Percentiles rank a stretch among this genome's conserved stretches.
phyloP scores from a whole-genome alignment of 2,113 vertebrate species.

The Mungos mungo region DNA sequence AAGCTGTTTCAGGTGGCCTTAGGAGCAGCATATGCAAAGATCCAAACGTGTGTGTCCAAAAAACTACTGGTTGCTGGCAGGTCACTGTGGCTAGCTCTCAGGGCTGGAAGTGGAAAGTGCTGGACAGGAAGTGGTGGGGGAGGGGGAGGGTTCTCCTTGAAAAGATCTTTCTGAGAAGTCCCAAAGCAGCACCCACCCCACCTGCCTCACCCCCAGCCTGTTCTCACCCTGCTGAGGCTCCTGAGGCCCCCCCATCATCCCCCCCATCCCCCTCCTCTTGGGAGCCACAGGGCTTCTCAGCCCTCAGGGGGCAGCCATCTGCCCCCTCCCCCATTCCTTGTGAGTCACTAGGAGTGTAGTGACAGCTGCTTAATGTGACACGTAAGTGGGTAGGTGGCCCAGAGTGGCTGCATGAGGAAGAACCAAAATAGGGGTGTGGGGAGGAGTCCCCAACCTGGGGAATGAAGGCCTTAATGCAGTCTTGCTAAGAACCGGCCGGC shows the following conservation, averaged over 20 bases:
- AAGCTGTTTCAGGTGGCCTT: background rate
- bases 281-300: background rate
- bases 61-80: background rate
- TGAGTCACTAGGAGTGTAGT: background rate
- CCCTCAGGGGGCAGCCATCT: background rate
- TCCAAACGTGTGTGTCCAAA: background rate
- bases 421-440: background rate
- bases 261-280: background rate
- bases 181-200: background rate
- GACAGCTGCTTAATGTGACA: constrained; percentile 44
- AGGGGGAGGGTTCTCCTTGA: background rate
- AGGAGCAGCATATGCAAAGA: background rate
- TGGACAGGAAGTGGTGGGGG: background rate
- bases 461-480: constrained; percentile 80
- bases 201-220: background rate
- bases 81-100: background rate
- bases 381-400: background rate
- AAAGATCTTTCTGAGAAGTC: background rate
- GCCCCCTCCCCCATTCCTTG: background rate
- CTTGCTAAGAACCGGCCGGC: constrained; percentile 80
- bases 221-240: background rate
- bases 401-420: constrained; percentile 68
- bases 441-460: constrained; percentile 67
- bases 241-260: background rate
- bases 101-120: background rate